Evolutionary conservation across 2,797 vertebrate species (phyloP).

Genomic region (Simalia tracyae): DNA sequence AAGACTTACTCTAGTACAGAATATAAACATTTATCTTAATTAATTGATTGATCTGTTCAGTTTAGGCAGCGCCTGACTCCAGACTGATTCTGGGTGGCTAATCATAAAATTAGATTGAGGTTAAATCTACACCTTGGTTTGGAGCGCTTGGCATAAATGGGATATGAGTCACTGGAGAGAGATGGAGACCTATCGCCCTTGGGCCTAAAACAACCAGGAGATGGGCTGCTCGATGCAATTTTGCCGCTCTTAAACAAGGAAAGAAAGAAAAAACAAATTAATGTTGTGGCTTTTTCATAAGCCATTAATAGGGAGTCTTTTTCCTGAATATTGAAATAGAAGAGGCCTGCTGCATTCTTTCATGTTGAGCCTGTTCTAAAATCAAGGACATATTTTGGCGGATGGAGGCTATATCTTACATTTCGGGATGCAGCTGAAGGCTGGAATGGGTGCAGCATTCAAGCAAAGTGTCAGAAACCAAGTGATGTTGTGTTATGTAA

Average conservation of each 20-base stretch:
- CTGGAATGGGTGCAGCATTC: not conserved
- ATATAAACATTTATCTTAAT: no score
- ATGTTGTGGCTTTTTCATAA: no score
- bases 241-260: not conserved
- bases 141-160: conserved; percentile 65
- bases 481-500: not conserved
- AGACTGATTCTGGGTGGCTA: not conserved
- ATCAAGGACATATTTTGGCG: not conserved
- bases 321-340: no score
- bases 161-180: conserved; percentile 63
- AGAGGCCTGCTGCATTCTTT: not conserved
- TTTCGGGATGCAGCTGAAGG: not conserved
- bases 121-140: conserved; percentile 72
- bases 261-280: not conserved
- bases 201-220: conserved; percentile 49
- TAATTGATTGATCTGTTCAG: no score
- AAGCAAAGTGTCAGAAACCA: not conserved
- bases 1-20: no score
- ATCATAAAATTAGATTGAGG: conserved; percentile 71
- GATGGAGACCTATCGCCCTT: conserved; percentile 55
- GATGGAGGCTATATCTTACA: not conserved
- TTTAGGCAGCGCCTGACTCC: no score
- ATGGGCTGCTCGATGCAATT: not conserved
- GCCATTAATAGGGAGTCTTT: no score
- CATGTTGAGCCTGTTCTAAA: not conserved